Conservation (phyloP, 2,888 invertebrate species). For the Ectemnius continuus region DNA sequence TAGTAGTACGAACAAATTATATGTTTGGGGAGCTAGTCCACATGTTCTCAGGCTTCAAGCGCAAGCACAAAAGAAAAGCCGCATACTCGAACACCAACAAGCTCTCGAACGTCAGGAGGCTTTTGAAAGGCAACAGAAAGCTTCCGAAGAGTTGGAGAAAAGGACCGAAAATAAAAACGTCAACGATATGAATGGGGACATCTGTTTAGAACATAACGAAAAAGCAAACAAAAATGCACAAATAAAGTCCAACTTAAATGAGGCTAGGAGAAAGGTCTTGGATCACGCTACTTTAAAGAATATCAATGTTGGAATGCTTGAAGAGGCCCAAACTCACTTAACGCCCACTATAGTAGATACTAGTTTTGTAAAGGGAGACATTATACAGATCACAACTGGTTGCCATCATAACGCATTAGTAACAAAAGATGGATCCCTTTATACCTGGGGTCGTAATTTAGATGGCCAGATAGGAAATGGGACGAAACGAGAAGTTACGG, state of each 20-base stretch:
- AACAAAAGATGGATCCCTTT: slow-evolving; percentile 85
- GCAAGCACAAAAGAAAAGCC: slow-evolving; percentile 82
- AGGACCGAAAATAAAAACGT: too few species aligned
- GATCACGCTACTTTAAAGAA: slow-evolving; percentile 48
- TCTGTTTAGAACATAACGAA: background rate
- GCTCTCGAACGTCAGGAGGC: slow-evolving; percentile 74
- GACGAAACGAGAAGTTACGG: slow-evolving; percentile 81
- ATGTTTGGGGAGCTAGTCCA: slow-evolving; percentile 88
- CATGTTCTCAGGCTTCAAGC: slow-evolving; percentile 85
- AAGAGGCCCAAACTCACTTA: slow-evolving; percentile 79
- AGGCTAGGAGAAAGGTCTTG: slow-evolving; percentile 31
- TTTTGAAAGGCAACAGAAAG: too few species aligned
- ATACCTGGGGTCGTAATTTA: slow-evolving; percentile 92
- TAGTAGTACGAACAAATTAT: slow-evolving; percentile 83
- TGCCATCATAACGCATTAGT: slow-evolving; percentile 90
- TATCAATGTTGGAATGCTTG: slow-evolving; percentile 59
- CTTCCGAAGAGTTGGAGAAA: too few species aligned
- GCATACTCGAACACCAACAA: slow-evolving; percentile 79
- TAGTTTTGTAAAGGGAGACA: slow-evolving; percentile 81
- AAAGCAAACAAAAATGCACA: slow-evolving; percentile 34
- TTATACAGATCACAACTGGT: slow-evolving; percentile 85
- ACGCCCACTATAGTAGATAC: slow-evolving; percentile 83
- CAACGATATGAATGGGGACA: too few species aligned
- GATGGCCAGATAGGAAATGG: slow-evolving; percentile 93
- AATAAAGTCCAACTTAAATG: slow-evolving; percentile 17